Evolutionary conservation across 2,797 vertebrate species (phyloP).

Genomic region (Crenuchus spilurus): DNA sequence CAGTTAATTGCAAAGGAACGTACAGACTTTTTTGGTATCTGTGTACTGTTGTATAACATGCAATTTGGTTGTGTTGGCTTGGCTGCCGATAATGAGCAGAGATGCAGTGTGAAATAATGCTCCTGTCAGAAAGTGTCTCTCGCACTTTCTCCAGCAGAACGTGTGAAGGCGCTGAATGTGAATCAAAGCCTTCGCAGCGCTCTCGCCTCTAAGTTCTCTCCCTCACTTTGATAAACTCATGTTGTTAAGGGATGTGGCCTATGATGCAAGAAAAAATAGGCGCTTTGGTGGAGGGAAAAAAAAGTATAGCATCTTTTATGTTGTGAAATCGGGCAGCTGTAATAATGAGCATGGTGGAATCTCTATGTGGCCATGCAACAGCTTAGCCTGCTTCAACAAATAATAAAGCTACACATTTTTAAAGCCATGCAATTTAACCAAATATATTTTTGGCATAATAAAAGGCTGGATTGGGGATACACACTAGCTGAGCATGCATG

Average conservation of each 20-base stretch:
- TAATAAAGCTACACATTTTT: not conserved
- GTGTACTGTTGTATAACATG: conserved; percentile 11
- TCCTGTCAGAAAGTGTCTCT: conserved; percentile 35
- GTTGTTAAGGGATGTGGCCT: conserved; percentile 2
- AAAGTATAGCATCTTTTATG: not conserved
- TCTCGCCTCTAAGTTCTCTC: conserved; percentile 23
- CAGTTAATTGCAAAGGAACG: not conserved
- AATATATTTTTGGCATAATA: no score
- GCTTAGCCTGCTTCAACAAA: not conserved
- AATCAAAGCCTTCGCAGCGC: conserved; percentile 38
- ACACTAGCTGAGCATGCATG: not conserved
- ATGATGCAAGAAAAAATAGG: conserved; percentile 4
- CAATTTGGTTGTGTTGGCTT: conserved; percentile 2
- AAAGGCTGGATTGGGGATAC: not conserved
- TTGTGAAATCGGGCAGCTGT: not conserved
- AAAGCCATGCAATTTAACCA: no score
- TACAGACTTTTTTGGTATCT: conserved; percentile 1
- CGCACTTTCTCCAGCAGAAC: conserved; percentile 34
- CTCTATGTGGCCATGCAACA: not conserved
- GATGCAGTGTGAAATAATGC: conserved; percentile 34
- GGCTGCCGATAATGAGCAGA: conserved; percentile 33
- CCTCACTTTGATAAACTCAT: not conserved
- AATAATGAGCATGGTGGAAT: conserved; percentile 10
- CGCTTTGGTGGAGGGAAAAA: not conserved
- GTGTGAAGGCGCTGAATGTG: conserved; percentile 42